phyloP scores from a whole-genome alignment of 2,888 invertebrate species.

The Lepidonotus clava region DNA sequence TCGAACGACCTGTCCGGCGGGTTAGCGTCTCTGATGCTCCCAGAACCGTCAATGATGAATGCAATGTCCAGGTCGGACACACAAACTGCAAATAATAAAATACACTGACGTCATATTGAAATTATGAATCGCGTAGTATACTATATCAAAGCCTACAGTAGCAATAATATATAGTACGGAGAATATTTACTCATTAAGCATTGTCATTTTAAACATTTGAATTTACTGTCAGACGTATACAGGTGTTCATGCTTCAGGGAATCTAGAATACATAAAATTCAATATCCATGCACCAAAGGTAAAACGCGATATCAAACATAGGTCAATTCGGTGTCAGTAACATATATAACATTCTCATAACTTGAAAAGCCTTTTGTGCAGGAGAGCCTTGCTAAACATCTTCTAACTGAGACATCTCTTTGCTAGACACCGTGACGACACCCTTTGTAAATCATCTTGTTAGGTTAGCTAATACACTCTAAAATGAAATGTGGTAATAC shows the following conservation, averaged over 20 bases:
- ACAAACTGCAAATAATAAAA: slow-evolving; percentile 8
- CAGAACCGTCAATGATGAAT: slow-evolving; percentile 50
- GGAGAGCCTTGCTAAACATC: neutral
- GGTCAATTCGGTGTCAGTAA: too few relatives aligned
- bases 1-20: slow-evolving; percentile 23
- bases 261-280: too few relatives aligned
- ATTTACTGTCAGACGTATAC: too few relatives aligned
- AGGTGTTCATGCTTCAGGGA: too few relatives aligned
- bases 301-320: too few relatives aligned
- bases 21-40: slow-evolving; percentile 23
- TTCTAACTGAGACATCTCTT: neutral
- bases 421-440: neutral
- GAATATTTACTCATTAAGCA: neutral
- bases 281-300: too few relatives aligned
- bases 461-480: too few relatives aligned
- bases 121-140: neutral
- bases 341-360: too few relatives aligned
- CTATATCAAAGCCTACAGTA: neutral
- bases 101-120: neutral
- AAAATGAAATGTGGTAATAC: too few relatives aligned
- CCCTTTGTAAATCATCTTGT: too few relatives aligned
- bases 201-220: too few relatives aligned
- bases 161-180: neutral
- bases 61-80: neutral
- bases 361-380: too few relatives aligned